Evolutionary conservation across 2,888 invertebrate genomes (phyloP).

Genomic region (Aricia artaxerxes): DNA sequence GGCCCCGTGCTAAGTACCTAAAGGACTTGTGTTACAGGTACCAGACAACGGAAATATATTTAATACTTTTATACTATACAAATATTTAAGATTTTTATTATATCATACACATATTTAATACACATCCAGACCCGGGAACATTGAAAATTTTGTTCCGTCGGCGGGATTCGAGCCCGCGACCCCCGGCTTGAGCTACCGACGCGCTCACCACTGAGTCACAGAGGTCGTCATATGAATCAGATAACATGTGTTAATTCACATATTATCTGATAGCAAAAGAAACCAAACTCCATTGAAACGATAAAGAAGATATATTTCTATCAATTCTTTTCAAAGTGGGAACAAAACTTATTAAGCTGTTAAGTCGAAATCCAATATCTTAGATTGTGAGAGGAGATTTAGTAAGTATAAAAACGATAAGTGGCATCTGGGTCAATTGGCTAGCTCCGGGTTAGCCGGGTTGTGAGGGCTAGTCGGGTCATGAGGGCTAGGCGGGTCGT

Average conservation of each 20-base stretch:
- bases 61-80: too few relatives aligned
- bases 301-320: constrained; percentile 4
- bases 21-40: too few relatives aligned
- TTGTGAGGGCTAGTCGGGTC: not conserved
- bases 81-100: too few relatives aligned
- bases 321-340: not conserved
- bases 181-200: too few relatives aligned
- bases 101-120: too few relatives aligned
- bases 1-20: too few relatives aligned
- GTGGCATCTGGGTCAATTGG: constrained; percentile 29
- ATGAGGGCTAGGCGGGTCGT: not conserved
- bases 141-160: too few relatives aligned
- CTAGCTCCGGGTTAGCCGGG: not conserved
- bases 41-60: too few relatives aligned
- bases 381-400: constrained; percentile 7
- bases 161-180: too few relatives aligned
- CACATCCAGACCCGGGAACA: too few relatives aligned
- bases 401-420: constrained; percentile 28
- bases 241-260: not conserved
- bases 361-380: constrained; percentile 22
- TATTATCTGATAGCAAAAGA: not conserved
- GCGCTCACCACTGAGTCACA: too few relatives aligned
- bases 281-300: not conserved
- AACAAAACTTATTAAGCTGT: constrained; percentile 12
- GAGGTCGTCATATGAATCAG: too few relatives aligned